These are phyloP conservation scores for Triplophysa tibetana DNA, from an alignment of 2,113 vertebrate genomes.

Conservation along the genomic window DNA sequence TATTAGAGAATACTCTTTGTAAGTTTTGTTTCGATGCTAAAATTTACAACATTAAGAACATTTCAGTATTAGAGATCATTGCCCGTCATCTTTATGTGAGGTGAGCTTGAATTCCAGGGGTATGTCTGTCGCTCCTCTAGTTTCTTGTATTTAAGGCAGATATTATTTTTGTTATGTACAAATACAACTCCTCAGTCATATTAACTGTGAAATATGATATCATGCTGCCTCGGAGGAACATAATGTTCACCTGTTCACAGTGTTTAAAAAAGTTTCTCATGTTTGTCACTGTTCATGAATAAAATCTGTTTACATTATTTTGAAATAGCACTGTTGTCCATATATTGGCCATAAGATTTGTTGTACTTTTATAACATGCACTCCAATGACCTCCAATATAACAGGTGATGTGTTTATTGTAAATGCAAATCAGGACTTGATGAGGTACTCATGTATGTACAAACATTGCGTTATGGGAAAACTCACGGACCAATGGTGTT, in stretches of 20 bases:
- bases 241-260: constrained; percentile 40
- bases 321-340: constrained; percentile 34
- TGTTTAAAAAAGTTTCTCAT: constrained; percentile 30
- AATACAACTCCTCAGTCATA: constrained; percentile 48
- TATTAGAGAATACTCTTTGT: constrained; percentile 14
- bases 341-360: constrained; percentile 12
- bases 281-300: constrained; percentile 24
- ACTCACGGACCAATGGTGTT: no score
- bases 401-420: constrained; percentile 11
- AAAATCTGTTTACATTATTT: constrained; percentile 19
- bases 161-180: constrained; percentile 39
- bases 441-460: no score
- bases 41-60: background rate
- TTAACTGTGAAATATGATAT: constrained; percentile 52
- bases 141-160: constrained; percentile 35
- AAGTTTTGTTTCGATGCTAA: background rate
- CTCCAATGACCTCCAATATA: constrained; percentile 21
- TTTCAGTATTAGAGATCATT: background rate
- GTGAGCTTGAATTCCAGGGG: background rate
- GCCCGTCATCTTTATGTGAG: background rate
- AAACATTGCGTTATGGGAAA: no score
- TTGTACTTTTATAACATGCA: constrained; percentile 16
- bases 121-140: background rate
- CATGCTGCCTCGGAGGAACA: constrained; percentile 45
- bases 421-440: constrained; percentile 7